These are phyloP conservation scores for Prolemur simus DNA, from an alignment of 2,113 vertebrate species.

Conservation along the genomic window DNA sequence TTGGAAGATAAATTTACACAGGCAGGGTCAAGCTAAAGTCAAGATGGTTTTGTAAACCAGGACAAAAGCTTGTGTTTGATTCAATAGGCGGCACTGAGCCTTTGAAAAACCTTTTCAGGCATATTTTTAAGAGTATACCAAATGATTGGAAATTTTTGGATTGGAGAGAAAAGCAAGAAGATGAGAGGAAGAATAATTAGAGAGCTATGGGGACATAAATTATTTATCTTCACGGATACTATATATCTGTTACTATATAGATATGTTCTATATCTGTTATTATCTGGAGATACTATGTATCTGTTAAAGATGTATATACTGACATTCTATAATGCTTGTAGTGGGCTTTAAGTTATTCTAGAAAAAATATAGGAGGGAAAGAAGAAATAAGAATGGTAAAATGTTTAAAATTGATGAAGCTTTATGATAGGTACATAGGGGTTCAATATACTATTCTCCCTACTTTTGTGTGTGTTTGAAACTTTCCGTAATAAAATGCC, in stretches of 20 bases:
- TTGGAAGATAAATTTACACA: background rate
- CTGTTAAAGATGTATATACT: background rate
- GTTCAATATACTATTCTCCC: background rate
- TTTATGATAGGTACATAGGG: background rate
- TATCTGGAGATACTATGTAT: too few relatives aligned
- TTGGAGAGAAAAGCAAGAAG: background rate
- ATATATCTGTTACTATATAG: too few relatives aligned
- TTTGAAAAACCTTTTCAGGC: background rate
- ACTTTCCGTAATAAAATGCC: background rate
- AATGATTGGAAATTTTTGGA: background rate
- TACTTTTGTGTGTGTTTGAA: background rate
- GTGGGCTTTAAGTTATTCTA: background rate
- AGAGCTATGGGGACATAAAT: background rate
- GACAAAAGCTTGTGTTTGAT: background rate
- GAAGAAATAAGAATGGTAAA: background rate
- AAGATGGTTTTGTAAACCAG: background rate
- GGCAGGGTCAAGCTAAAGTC: background rate
- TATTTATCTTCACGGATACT: background rate
- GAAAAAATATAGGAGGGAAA: background rate
- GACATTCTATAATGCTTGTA: background rate
- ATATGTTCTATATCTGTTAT: too few relatives aligned
- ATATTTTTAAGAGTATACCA: background rate
- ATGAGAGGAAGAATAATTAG: constrained; percentile 9
- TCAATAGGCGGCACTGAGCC: background rate
- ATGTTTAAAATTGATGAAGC: background rate